These are phyloP conservation scores for Artibeus jamaicensis DNA, from an alignment of 2,797 vertebrate genomes.

Conservation along the genomic window DNA sequence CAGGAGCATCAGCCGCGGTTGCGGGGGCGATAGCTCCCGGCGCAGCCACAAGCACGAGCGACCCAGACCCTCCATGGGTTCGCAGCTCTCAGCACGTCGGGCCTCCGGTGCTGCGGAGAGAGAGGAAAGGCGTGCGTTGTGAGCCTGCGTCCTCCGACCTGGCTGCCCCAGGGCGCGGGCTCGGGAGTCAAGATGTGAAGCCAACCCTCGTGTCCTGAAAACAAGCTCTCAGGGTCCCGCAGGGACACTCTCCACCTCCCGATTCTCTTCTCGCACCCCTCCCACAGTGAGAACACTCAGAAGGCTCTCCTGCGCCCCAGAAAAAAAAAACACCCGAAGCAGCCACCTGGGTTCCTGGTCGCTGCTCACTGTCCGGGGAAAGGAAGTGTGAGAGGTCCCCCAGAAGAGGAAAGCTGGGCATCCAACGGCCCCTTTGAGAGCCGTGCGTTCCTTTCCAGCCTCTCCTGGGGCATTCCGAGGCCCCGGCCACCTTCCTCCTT, in stretches of 20 bases:
- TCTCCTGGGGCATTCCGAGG: not conserved
- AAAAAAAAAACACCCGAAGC: not conserved
- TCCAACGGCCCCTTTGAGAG: not conserved
- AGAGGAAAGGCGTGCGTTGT: not conserved
- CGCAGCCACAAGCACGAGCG: slow-evolving; percentile 80
- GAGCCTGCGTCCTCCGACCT: not conserved
- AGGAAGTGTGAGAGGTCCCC: not conserved
- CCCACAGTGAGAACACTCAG: not conserved
- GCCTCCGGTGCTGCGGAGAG: not conserved
- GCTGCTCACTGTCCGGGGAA: not conserved
- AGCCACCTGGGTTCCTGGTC: not conserved
- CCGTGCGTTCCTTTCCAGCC: not conserved
- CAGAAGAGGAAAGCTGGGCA: not conserved
- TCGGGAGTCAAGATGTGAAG: not conserved
- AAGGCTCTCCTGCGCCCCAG: not conserved
- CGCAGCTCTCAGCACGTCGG: slow-evolving; percentile 25
- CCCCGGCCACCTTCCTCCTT: not conserved
- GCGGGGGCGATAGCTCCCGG: slow-evolving; percentile 74
- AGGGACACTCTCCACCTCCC: not conserved
- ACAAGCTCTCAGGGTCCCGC: not conserved
- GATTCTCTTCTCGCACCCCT: not conserved
- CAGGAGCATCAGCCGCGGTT: slow-evolving; percentile 76
- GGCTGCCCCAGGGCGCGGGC: not conserved
- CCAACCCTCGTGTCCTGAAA: not conserved
- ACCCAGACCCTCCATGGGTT: slow-evolving; percentile 78